These are phyloP conservation scores for Octomys mimax DNA, from an alignment of 2,797 vertebrate species.

Conservation along the genomic window DNA sequence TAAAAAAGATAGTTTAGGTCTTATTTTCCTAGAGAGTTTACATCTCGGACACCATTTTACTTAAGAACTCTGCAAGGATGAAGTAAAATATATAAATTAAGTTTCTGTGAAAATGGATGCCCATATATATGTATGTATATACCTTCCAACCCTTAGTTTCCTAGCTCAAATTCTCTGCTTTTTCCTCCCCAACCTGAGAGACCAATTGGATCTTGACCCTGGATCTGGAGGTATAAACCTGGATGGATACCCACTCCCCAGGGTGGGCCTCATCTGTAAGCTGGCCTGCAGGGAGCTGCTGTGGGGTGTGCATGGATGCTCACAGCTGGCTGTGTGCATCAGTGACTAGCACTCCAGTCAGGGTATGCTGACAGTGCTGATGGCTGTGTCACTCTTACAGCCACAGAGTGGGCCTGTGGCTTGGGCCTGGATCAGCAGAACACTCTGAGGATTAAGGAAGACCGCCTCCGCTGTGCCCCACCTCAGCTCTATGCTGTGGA, in stretches of 20 bases:
- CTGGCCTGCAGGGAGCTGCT: not conserved
- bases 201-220: not conserved
- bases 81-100: constrained; percentile 36
- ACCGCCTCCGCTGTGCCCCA: not conserved
- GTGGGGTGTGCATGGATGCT: not conserved
- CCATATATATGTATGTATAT: not conserved
- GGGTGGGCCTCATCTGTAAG: not conserved
- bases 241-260: not conserved
- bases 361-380: not conserved
- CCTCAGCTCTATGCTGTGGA: not conserved
- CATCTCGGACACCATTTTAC: constrained; percentile 6
- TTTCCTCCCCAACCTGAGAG: not conserved
- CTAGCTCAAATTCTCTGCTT: not conserved
- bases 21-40: not conserved
- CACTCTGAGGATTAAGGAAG: not conserved
- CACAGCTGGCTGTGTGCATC: accelerated
- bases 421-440: not conserved
- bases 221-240: not conserved
- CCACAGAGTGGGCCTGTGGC: too few relatives aligned
- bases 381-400: not conserved
- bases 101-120: not conserved
- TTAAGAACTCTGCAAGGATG: not conserved
- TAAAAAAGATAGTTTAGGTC: not conserved
- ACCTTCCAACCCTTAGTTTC: not conserved
- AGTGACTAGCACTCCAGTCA: not conserved